These are phyloP conservation scores for Thera obeliscata DNA, from an alignment of 2,888 invertebrate genomes.

Conservation along the genomic window DNA sequence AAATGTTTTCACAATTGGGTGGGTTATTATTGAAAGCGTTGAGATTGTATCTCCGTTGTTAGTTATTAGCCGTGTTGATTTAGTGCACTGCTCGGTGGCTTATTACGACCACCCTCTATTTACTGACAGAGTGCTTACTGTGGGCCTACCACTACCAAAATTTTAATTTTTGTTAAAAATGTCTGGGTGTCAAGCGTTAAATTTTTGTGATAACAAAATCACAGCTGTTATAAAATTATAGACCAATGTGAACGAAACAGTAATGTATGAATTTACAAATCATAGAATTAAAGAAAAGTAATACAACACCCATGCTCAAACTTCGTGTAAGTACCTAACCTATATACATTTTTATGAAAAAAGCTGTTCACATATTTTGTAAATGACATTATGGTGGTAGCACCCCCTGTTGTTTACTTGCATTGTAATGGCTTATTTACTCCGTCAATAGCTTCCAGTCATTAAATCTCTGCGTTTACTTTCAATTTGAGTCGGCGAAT, in stretches of 20 bases:
- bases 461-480: slow-evolving; percentile 14
- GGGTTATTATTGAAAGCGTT: slow-evolving; percentile 77
- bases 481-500: slow-evolving; percentile 16
- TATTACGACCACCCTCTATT: slow-evolving; percentile 70
- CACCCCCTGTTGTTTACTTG: slow-evolving; percentile 28
- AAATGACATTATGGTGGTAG: background rate
- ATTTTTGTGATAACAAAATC: no score
- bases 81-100: slow-evolving; percentile 62
- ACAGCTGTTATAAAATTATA: no score
- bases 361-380: background rate
- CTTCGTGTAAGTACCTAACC: no score
- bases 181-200: no score
- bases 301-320: no score
- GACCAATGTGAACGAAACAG: no score
- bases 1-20: slow-evolving; percentile 62
- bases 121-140: slow-evolving; percentile 46
- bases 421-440: slow-evolving; percentile 37
- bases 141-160: slow-evolving; percentile 23
- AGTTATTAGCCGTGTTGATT: slow-evolving; percentile 79
- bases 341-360: no score
- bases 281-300: no score
- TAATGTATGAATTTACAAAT: no score
- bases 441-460: slow-evolving; percentile 23
- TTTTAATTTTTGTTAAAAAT: background rate
- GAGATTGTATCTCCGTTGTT: slow-evolving; percentile 74